phyloP scores from a whole-genome alignment of 2,113 vertebrate species.

The Thermophis baileyi region DNA sequence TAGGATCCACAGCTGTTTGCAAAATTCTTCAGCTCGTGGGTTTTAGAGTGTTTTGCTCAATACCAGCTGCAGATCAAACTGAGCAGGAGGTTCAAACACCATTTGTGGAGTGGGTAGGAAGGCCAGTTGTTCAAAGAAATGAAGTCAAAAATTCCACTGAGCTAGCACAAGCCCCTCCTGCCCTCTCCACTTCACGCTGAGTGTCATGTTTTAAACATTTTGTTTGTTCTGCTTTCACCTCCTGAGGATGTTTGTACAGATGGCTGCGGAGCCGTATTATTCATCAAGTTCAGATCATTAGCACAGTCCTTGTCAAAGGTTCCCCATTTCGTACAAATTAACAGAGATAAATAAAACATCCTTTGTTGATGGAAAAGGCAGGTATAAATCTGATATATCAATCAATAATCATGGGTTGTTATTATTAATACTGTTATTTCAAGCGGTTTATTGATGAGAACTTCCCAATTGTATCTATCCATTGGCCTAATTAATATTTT shows the following conservation, averaged over 20 bases:
- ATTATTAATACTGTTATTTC: background rate
- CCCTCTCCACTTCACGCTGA: background rate
- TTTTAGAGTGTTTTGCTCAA: background rate
- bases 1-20: background rate
- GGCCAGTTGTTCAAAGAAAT: background rate
- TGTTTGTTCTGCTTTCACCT: background rate
- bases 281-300: background rate
- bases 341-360: background rate
- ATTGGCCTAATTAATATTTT: background rate
- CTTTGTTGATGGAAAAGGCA: background rate
- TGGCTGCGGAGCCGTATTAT: background rate
- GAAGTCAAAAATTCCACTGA: background rate
- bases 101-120: background rate
- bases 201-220: background rate
- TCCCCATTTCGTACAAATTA: background rate
- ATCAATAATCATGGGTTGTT: background rate
- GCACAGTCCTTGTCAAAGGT: background rate
- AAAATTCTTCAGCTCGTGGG: background rate
- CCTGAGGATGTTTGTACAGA: constrained; percentile 7
- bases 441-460: background rate
- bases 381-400: background rate
- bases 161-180: background rate
- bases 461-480: background rate
- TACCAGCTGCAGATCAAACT: background rate
- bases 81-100: background rate